Base-by-base conservation (phyloP, 2,113 vertebrate species). In the Phoenicopterus ruber region DNA sequence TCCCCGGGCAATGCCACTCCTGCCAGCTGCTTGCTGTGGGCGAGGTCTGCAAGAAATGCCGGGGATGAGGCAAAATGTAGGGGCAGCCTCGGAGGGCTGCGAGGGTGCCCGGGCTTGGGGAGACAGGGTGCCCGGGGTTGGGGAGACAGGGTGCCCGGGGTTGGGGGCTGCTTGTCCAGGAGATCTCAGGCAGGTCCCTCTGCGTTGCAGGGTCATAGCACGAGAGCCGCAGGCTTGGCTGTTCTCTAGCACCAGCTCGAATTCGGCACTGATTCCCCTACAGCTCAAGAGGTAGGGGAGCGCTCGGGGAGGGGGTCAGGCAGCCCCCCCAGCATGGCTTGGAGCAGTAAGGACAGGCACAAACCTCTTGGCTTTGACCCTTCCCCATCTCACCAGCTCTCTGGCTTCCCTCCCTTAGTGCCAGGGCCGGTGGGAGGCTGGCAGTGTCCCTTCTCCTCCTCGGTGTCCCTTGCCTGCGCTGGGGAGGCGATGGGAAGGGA, bases 151-250 rank as follows among this genome's bases (percentile, higher is more conserved):
- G 65, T 46, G 13, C 31, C 29, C 4, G 8, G 40, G 28, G 11
- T 10, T 55, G 70, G 34, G 50, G 28, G 26, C 44, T 78, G 63
- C 88, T 65, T n/a, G 22, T 52, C 44, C 69, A 11, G 29, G 69
- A 89, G 52, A n/a, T 86, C 76, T 94, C 69, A 67, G 88, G 80
- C 67, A 79, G 85, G 79, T 92, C 92, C 61, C 78, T 94, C 92
- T 92, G 86, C 86, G 0, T 54, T 96, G 81, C 91, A 96, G 88
- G 88, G 69, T 71, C 63, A 36, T 46, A 58, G 92, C 36, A 2
- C 5, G 4, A 55, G 85, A 92, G 57, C 54, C 5, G 14, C 66
- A 82, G 88, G 79, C 82, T 80, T 85, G 86, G 89, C 92, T 77
- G 50, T 40, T 78, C 59, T 88, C 70, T 94, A 96, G 85, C 90